Conservation (phyloP, 2,797 vertebrate species). For the Chaenodraco wilsoni region DNA sequence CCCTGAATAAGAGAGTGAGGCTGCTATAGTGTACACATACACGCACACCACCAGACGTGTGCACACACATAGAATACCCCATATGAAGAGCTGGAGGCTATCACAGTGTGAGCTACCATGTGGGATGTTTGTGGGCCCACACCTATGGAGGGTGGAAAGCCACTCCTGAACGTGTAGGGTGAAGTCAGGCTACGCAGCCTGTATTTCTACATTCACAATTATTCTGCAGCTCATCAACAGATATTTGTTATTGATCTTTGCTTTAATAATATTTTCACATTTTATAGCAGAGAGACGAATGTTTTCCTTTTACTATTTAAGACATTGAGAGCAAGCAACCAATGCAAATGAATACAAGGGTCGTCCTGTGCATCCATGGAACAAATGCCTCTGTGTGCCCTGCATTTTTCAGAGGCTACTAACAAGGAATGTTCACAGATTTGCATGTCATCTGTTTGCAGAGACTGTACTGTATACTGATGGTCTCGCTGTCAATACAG, state of each 20-base stretch:
- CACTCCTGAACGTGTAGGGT: conserved; percentile 56
- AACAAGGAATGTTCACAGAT: conserved; percentile 37
- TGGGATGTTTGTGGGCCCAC: conserved; percentile 83
- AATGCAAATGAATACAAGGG: conserved; percentile 46
- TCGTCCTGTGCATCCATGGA: conserved; percentile 39
- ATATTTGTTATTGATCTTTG: not conserved
- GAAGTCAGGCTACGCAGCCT: conserved; percentile 79
- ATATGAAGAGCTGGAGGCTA: conserved; percentile 91
- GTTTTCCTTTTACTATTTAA: conserved; percentile 36
- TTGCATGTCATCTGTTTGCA: conserved; percentile 55
- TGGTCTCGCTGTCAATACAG: conserved; percentile 29
- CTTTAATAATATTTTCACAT: not conserved
- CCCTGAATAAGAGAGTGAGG: conserved; percentile 79
- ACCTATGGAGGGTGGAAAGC: conserved; percentile 84
- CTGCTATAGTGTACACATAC: conserved; percentile 84
- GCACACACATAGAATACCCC: conserved; percentile 77
- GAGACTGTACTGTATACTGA: conserved; percentile 22
- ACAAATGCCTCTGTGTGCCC: conserved; percentile 66
- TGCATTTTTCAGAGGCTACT: conserved; percentile 43
- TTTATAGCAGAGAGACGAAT: not conserved
- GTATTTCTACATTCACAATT: conserved; percentile 26
- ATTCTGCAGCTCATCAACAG: conserved; percentile 16
- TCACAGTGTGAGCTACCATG: conserved; percentile 83
- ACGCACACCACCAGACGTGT: conserved; percentile 40
- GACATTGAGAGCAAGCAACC: conserved; percentile 32